Evolutionary conservation across 2,888 invertebrate species (phyloP), one percentile per base, ranked within the genome.

Genomic region (Apotomis turbidana): DNA sequence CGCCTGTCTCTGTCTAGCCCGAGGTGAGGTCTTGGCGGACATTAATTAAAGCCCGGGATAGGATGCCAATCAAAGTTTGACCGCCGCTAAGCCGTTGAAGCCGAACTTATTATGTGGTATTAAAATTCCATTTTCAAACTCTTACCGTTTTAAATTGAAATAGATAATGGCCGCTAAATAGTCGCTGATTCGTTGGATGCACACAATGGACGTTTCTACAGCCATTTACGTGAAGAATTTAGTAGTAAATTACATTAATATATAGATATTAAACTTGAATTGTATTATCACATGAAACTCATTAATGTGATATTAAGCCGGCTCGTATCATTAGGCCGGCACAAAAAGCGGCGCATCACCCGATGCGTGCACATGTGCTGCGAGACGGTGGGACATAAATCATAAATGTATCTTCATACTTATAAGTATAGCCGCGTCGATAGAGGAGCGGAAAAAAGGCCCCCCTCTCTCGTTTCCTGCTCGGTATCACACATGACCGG

Each of bases 401-500:
- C 93, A 93, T 93, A 92, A 85, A 83, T 85, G 85, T 89, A 89
- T 90, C 89, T 89, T 88, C 87, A 87, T 90, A 87, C 83, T 83
- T 84, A 87, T 82, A 81, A 81, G 85, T 81, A 86, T 85, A 84
- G 88, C 87, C 85, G 86, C 85, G 88, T 91, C 90, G 90, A 91
- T 89, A 89, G 85, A 88, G 85, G 85, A 87, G 85, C 85, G 90
- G 90, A 91, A 93, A 93, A 93, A 93, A 93, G 85, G 85, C 87
- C 87, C 81, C 90, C 88, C 74, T 67, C 67, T 49, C 64, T 62
- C 88, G 87, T 88, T 93, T 92, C 91, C 92, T 90, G 90, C 85
- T 87, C 86, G 88, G 90, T 91, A 93, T 93, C 93, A 93, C 93
- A 93, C 93, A 93, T 93, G 93, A 93, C 93, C 92, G 92, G 90